phyloP scores from a whole-genome alignment of 2,888 invertebrate genomes.

The Acleris sparsana region DNA sequence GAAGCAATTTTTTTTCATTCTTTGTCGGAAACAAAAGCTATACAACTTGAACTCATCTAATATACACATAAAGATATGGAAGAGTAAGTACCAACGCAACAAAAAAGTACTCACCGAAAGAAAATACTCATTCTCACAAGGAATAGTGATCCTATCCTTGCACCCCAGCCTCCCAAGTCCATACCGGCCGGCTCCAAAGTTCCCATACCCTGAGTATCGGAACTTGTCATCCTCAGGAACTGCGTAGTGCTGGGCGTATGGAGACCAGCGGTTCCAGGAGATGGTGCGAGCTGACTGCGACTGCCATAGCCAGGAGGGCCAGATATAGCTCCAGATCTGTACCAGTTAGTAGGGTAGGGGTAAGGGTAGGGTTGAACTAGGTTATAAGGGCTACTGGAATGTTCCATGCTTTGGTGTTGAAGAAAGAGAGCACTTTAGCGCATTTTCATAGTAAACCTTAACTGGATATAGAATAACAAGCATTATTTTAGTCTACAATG shows the following conservation, averaged over 20 bases:
- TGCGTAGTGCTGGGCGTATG: slow-evolving; percentile 70
- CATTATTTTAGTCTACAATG: no score
- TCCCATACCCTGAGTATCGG: slow-evolving; percentile 70
- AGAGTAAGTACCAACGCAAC: not conserved
- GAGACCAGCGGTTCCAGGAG: slow-evolving; percentile 65
- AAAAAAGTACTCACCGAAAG: slow-evolving; percentile 82
- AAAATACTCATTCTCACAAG: slow-evolving; percentile 93
- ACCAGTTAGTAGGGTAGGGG: slow-evolving; percentile 47
- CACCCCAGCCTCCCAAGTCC: slow-evolving; percentile 81
- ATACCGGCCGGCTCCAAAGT: slow-evolving; percentile 59
- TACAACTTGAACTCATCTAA: no score
- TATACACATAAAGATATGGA: not conserved
- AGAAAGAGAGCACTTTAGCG: no score
- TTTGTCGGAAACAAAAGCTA: no score
- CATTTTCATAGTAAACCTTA: no score
- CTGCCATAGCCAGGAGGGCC: slow-evolving; percentile 74
- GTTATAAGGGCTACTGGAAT: slow-evolving; percentile 27
- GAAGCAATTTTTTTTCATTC: no score
- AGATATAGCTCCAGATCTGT: slow-evolving; percentile 76
- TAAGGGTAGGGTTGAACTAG: slow-evolving; percentile 51
- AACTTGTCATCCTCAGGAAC: slow-evolving; percentile 51
- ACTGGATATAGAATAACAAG: no score
- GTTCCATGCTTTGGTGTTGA: not conserved
- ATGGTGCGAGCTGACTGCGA: slow-evolving; percentile 49
- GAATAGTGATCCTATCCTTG: slow-evolving; percentile 89